Evolutionary conservation across 2,797 vertebrate genomes (phyloP), one percentile per base, ranked within the genome.

Genomic region (Notolabrus celidotus): DNA sequence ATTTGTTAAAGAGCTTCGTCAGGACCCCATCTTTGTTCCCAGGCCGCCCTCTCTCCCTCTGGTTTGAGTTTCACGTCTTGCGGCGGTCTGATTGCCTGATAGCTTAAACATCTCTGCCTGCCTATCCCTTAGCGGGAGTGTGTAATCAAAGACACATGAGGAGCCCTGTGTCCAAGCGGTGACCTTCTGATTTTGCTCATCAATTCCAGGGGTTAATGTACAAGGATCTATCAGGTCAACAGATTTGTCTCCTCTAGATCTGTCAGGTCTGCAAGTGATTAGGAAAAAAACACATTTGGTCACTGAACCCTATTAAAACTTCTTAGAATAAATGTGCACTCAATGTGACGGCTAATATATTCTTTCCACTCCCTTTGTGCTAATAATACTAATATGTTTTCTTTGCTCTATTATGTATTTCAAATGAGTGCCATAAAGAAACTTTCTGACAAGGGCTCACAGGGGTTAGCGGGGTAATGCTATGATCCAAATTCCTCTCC

Each of bases 91-190:
- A 93, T 94, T 93, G 90, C 92, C 86, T 90, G 88, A 92, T 92
- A 90, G 86, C 87, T 93, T 90, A 93, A 93, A 91, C 88, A 89
- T 90, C 81, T 88, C 90, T 85, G 88, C 82, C 86, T 85, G 86
- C 85, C 75, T 80, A 67, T 90, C 79, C 82, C 78, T 86, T 81
- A 79, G 89, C 84, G 84, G 82, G 87, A 88, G 87, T 88, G 82
- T 90, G 89, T 94, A 94, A 95, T 94, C 92, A 92, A 92, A 93
- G 90, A 92, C 92, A 93, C 86, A 92, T 92, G 93, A 93, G 86
- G 80, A 82, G 76, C 75, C 74, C 83, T 22, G 80, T 81, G 88
- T 90, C 89, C 88, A 91, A 87, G 77, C 69, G 71, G 74, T 93
- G 93, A 93, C 92, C 92, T 91, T 93, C 84, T 91, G 87, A 92